phyloP scores from a whole-genome alignment of 1,140 invertebrate genomes.

The Nymphalis io region DNA sequence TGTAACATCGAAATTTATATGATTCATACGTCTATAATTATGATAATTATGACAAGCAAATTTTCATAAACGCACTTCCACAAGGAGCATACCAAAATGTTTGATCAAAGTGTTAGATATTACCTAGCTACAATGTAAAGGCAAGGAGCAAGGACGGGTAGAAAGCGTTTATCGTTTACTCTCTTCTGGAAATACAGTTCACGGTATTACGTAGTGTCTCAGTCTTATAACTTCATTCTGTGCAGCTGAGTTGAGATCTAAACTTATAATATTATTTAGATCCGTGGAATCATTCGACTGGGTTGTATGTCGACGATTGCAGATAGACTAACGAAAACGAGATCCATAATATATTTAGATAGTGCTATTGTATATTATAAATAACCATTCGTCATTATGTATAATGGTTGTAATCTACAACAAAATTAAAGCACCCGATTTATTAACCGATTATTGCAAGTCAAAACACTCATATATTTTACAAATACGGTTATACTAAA shows the following conservation, averaged over 20 bases:
- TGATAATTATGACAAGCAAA: slow-evolving; percentile 54
- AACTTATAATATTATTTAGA: slow-evolving; percentile 44
- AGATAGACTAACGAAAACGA: slow-evolving; percentile 32
- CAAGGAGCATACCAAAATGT: slow-evolving; percentile 63
- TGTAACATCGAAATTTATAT: slow-evolving; percentile 49
- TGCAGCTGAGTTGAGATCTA: slow-evolving; percentile 56
- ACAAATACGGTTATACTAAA: slow-evolving; percentile 35
- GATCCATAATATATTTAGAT: slow-evolving; percentile 49
- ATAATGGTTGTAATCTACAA: slow-evolving; percentile 61
- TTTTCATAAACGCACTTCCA: slow-evolving; percentile 70
- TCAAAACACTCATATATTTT: slow-evolving; percentile 32
- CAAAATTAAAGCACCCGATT: slow-evolving; percentile 74
- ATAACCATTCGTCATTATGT: slow-evolving; percentile 57
- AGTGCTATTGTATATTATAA: slow-evolving; percentile 60
- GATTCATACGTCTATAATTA: slow-evolving; percentile 46
- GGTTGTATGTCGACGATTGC: slow-evolving; percentile 12
- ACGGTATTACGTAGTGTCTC: slow-evolving; percentile 76
- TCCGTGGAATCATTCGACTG: slow-evolving; percentile 26
- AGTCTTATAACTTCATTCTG: slow-evolving; percentile 75
- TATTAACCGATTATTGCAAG: slow-evolving; percentile 59
- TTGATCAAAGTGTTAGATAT: slow-evolving; percentile 68
- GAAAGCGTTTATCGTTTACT: slow-evolving; percentile 78
- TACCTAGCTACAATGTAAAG: slow-evolving; percentile 79
- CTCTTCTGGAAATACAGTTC: slow-evolving; percentile 75
- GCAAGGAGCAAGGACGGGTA: slow-evolving; percentile 80